Percentiles rank a stretch among this genome's conserved stretches.
Evolutionary conservation across 2,888 invertebrate genomes (phyloP).

Genomic region (Drosophila cognata): DNA sequence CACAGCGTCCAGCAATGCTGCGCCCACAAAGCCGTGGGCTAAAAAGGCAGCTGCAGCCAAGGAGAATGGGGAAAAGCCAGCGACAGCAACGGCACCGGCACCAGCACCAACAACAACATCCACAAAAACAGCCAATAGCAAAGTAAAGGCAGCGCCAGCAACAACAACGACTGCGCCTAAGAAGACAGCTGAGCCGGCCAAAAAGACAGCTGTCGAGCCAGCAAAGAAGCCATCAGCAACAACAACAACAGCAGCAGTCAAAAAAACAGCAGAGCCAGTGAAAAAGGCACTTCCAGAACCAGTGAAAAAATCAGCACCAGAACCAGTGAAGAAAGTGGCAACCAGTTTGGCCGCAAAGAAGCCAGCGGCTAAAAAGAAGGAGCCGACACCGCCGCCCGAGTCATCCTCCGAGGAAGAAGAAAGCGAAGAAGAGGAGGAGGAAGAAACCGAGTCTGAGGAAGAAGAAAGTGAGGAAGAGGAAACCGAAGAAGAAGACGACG

Average conservation of each 20-base stretch:
- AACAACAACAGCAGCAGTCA: conserved; percentile 35
- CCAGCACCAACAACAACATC: conserved; percentile 76
- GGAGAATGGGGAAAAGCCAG: conserved; percentile 53
- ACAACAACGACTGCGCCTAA: conserved; percentile 70
- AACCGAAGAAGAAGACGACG: conserved; percentile 64
- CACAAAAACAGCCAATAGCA: conserved; percentile 28
- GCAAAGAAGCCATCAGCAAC: conserved; percentile 47
- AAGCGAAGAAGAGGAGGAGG: conserved; percentile 63
- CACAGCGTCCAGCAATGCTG: conserved; percentile 79
- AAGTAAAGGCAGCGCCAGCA: conserved; percentile 40
- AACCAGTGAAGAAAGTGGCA: conserved; percentile 54
- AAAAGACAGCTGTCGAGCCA: conserved; percentile 53
- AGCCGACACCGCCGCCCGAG: conserved; percentile 80
- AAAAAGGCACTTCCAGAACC: conserved; percentile 54
- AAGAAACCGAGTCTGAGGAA: conserved; percentile 68
- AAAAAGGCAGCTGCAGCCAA: conserved; percentile 61
- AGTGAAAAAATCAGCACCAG: conserved; percentile 59
- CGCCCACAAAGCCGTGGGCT: conserved; percentile 65
- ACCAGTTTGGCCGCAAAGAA: conserved; percentile 48
- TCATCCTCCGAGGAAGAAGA: conserved; percentile 74
- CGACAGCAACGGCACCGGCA: conserved; percentile 33
- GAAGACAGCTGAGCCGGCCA: conserved; percentile 64
- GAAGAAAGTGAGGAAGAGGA: conserved; percentile 63
- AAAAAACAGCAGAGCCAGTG: conserved; percentile 48
- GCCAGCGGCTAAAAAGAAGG: conserved; percentile 78